phyloP scores from a whole-genome alignment of 2,888 invertebrate species.

The Orthosia gothica region DNA sequence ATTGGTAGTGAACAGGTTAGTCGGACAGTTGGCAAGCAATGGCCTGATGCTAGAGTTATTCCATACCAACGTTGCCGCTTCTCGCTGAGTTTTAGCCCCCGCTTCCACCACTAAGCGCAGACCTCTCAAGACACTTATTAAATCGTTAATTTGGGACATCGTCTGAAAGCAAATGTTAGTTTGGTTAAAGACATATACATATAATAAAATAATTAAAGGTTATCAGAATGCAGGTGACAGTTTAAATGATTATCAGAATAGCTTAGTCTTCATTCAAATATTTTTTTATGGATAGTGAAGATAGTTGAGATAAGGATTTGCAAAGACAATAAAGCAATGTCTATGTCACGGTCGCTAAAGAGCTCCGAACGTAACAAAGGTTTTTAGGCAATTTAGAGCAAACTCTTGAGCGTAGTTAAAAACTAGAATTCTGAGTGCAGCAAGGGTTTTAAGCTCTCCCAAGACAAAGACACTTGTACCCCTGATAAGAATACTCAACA shows the following conservation, averaged over 20 bases:
- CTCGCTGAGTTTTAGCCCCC: slow-evolving; percentile 92
- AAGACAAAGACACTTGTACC: not conserved
- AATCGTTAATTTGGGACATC: slow-evolving; percentile 93
- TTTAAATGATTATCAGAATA: slow-evolving; percentile 10
- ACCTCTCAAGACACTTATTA: slow-evolving; percentile 93
- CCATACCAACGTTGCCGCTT: slow-evolving; percentile 92
- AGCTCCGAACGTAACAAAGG: not conserved
- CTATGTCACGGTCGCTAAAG: not conserved
- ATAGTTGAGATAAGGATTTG: not conserved
- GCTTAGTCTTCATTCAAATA: not conserved
- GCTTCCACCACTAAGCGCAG: slow-evolving; percentile 93
- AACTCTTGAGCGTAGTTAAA: not conserved
- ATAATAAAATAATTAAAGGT: slow-evolving; percentile 30
- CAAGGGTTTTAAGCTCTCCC: not conserved
- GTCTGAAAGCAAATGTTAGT: slow-evolving; percentile 81
- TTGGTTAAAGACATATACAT: slow-evolving; percentile 61
- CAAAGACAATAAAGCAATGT: not conserved
- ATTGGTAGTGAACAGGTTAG: slow-evolving; percentile 80
- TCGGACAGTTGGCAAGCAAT: slow-evolving; percentile 78
- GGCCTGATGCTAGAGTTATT: slow-evolving; percentile 93
- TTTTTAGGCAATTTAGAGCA: not conserved
- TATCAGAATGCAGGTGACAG: not conserved
- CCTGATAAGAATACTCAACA: not conserved
- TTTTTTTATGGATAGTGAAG: not conserved
- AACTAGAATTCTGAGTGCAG: not conserved